phyloP scores from a whole-genome alignment of 2,797 vertebrate species.

The Tokudaia tokunoshimensis region DNA sequence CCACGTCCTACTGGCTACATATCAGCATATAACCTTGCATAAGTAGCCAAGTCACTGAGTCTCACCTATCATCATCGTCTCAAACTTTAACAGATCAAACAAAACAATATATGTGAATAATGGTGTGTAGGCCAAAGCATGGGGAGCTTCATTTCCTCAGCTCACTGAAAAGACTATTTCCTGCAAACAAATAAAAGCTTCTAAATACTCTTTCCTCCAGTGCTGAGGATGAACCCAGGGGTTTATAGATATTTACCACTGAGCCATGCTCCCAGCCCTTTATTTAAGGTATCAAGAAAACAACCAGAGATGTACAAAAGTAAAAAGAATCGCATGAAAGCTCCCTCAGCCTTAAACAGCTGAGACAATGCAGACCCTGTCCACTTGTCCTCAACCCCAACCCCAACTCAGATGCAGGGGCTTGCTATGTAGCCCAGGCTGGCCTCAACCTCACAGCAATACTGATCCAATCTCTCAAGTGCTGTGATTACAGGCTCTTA shows the following conservation, averaged over 20 bases:
- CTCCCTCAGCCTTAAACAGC: conserved; percentile 49
- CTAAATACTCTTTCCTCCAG: background rate
- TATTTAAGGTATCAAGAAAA: conserved; percentile 15
- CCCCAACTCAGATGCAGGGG: background rate
- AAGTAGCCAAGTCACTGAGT: conserved; percentile 22
- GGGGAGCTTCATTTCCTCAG: background rate
- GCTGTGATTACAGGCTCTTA: background rate
- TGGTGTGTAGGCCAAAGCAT: background rate
- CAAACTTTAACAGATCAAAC: conserved; percentile 55
- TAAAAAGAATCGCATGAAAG: background rate
- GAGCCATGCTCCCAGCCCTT: background rate
- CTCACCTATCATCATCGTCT: background rate
- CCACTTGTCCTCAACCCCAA: background rate
- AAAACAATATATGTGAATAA: conserved; percentile 21
- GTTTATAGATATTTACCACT: background rate
- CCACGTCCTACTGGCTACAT: conserved; percentile 31
- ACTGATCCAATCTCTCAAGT: background rate
- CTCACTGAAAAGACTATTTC: conserved; percentile 43
- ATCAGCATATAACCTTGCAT: conserved; percentile 13
- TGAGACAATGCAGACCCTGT: conserved; percentile 14
- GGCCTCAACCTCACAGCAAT: background rate
- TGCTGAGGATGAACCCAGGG: background rate
- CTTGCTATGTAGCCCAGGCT: background rate
- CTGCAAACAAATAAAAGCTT: background rate
- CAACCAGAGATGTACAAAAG: conserved; percentile 32